These are phyloP conservation scores for Smutsia gigantea DNA, from an alignment of 2,797 vertebrate species.

Conservation along the genomic window DNA sequence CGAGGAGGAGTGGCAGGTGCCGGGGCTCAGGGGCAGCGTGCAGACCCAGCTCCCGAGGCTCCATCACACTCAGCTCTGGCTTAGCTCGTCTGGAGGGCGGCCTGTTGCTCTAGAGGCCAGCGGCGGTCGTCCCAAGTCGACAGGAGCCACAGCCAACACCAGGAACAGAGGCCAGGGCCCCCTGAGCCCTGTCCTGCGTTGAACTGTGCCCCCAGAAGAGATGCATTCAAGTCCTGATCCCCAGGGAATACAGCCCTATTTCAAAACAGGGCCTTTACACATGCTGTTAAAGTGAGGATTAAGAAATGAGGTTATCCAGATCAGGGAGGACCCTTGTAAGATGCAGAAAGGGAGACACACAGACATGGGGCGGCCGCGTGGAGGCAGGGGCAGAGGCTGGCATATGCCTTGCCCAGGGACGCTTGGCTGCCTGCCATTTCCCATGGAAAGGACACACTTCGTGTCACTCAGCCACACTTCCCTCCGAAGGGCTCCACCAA, in stretches of 20 bases:
- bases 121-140: not conserved
- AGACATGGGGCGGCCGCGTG: not conserved
- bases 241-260: not conserved
- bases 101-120: not conserved
- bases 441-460: too few species aligned
- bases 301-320: not conserved
- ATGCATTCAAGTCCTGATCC: not conserved
- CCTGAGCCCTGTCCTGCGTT: rapidly evolving
- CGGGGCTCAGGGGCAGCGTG: too few species aligned
- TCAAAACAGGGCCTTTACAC: not conserved
- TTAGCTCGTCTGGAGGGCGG: too few species aligned
- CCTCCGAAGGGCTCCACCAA: slow-evolving; percentile 22
- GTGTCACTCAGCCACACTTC: not conserved
- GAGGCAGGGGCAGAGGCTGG: not conserved
- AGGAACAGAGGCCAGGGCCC: not conserved
- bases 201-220: not conserved
- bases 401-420: too few species aligned
- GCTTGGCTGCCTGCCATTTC: too few species aligned
- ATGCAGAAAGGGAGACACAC: not conserved
- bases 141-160: not conserved
- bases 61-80: too few species aligned
- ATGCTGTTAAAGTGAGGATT: not conserved
- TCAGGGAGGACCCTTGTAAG: not conserved
- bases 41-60: too few species aligned
- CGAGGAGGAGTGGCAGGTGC: not conserved